Evolutionary conservation across 2,113 vertebrate genomes (phyloP), one percentile per base, ranked within the genome.

Genomic region (Anthoscopus minutus): DNA sequence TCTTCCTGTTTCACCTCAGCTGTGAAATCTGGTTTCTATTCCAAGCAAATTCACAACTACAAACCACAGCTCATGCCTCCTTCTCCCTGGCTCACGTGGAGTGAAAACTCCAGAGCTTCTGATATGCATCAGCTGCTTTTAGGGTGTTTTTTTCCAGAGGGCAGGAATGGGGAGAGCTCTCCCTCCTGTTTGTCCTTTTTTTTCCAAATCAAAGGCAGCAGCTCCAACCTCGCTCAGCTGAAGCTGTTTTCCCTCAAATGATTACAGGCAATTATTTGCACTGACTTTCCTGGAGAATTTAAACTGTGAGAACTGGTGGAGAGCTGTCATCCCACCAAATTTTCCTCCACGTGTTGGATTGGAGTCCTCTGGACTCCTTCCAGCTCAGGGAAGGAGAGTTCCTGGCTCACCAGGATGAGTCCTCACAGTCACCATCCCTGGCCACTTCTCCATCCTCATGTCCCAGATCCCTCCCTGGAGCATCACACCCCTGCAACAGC

Each of bases 11-110:
- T 28, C 77, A 67, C 61, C 86, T 71, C 69, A n/a, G 44, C 31
- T 62, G 81, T 66, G 87, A 96, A 91, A 93, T 91, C 42, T 69
- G 40, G 9, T 72, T 92, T 81, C 65, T 85, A 13, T 91, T 87
- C 88, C 77, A 20, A 50, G 84, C 4, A 44, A 89, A 66, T 88
- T 89, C 78, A 58, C 58, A 87, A 35, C 54, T 58, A 15, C n/a
- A 85, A 92, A 80, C 18, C 37, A 61, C 53, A 82, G 58, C 47
- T 70, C 66, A 57, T 56, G 27, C 81, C 44, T 76, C 58, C 28
- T 77, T 27, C 58, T 80, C 62, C 47, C 27, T 73, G 73, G 40
- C 35, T 61, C 79, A n/a, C 7, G 8, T 82, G 79, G 85, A 86
- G 83, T 21, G 20, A 93, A 81, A 88, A 66, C 7, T 28, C 31